Percentiles rank a stretch among this genome's conserved stretches.
phyloP scores from a whole-genome alignment of 2,113 vertebrate genomes.

The Natator depressus region DNA sequence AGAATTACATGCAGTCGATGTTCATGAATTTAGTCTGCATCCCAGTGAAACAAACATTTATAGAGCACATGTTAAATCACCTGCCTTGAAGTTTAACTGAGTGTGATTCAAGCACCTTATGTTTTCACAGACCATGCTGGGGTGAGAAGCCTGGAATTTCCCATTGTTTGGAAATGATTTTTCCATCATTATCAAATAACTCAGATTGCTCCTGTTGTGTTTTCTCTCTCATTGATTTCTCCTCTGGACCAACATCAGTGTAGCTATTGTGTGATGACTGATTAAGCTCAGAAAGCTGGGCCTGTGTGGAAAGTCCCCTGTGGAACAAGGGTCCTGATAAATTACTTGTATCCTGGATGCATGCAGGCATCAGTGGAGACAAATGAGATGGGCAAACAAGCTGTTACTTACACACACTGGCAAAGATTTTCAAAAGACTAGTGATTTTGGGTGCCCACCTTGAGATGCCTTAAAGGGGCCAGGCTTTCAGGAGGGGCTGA shows the following conservation, averaged over 20 bases:
- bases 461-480: not conserved
- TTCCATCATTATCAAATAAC: not conserved
- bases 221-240: not conserved
- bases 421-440: not conserved
- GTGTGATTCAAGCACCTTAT: fast-evolving
- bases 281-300: not conserved
- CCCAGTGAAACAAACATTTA: not conserved
- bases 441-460: not conserved
- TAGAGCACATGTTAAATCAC: fast-evolving
- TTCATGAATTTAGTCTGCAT: fast-evolving
- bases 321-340: constrained; percentile 53
- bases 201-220: not conserved
- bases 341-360: not conserved
- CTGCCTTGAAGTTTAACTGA: fast-evolving
- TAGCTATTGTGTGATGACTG: not conserved
- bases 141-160: not conserved
- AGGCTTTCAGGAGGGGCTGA: not conserved
- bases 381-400: not conserved
- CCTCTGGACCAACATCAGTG: fast-evolving
- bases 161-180: constrained; percentile 19
- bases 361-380: not conserved
- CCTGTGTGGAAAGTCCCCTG: not conserved
- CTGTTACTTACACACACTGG: not conserved
- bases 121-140: fast-evolving
- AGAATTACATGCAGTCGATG: fast-evolving